A percentile compares a stretch with the other conserved stretches of the same genome.
Conservation (phyloP, 1,140 invertebrate species). For the Drosophila teissieri region DNA sequence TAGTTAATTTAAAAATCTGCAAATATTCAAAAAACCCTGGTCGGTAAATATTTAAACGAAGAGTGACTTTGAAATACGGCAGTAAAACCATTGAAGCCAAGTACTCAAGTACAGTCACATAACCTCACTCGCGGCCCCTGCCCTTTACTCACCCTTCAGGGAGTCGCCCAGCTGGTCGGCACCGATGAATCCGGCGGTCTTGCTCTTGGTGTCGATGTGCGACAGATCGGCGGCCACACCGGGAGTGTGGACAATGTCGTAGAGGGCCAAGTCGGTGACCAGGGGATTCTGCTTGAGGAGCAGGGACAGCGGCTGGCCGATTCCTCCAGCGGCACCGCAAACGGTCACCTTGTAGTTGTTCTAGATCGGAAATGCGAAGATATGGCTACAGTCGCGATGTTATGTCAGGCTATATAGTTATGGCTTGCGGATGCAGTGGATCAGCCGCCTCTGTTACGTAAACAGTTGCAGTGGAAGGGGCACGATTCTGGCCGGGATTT, state of each 20-base stretch:
- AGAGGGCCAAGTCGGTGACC: constrained; percentile 93
- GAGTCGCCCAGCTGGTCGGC: constrained; percentile 89
- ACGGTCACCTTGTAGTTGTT: constrained; percentile 94
- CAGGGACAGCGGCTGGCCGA: constrained; percentile 98
- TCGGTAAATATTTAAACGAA: too few species aligned
- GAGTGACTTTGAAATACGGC: background rate
- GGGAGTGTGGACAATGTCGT: constrained; percentile 98
- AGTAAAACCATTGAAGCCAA: background rate
- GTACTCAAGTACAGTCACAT: constrained; percentile 21
- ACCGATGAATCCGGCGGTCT: constrained; percentile 92
- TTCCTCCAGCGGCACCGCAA: constrained; percentile 97
- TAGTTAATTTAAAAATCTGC: too few species aligned
- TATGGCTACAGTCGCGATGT: too few species aligned
- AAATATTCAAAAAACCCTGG: too few species aligned
- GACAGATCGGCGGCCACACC: constrained; percentile 99
- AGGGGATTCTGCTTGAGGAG: constrained; percentile 96
- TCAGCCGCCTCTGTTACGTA: constrained; percentile 58
- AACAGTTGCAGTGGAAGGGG: constrained; percentile 41
- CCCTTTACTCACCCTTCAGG: constrained; percentile 85
- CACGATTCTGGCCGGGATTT: constrained; percentile 2
- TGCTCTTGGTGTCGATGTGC: constrained; percentile 96
- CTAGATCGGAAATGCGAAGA: constrained; percentile 29
- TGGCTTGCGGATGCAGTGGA: constrained; percentile 20
- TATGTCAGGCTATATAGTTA: constrained; percentile 3
- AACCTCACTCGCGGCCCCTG: constrained; percentile 60